These are phyloP conservation scores for Aphelocoma coerulescens DNA, from an alignment of 2,113 vertebrate genomes.

Conservation along the genomic window DNA sequence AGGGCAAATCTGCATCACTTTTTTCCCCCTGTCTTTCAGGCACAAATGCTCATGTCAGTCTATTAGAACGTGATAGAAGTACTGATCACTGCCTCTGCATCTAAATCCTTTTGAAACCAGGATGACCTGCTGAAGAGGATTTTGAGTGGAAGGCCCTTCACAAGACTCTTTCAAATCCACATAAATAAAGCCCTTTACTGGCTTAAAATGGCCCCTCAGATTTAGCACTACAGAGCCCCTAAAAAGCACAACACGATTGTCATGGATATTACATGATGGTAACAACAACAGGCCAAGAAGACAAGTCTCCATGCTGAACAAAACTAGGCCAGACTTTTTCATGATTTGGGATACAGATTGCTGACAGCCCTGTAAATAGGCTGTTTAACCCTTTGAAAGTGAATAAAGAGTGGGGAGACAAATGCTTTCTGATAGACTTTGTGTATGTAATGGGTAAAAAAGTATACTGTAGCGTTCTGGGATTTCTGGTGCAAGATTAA, in stretches of 20 bases:
- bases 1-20: constrained; percentile 78
- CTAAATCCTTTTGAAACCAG: constrained; percentile 91
- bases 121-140: constrained; percentile 92
- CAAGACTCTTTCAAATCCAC: constrained; percentile 97
- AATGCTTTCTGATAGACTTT: constrained; percentile 96
- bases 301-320: constrained; percentile 90
- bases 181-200: constrained; percentile 98
- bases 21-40: constrained; percentile 77
- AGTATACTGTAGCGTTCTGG: constrained; percentile 66
- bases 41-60: constrained; percentile 88
- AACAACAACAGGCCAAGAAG: constrained; percentile 92
- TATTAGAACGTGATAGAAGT: constrained; percentile 94
- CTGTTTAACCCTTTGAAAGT: constrained; percentile 99
- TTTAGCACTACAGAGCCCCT: constrained; percentile 89
- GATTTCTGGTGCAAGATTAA: not conserved
- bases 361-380: constrained; percentile 98
- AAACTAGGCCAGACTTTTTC: constrained; percentile 90
- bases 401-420: constrained; percentile 89
- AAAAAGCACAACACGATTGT: constrained; percentile 96
- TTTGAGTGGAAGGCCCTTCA: constrained; percentile 91
- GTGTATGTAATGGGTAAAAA: constrained; percentile 81
- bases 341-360: constrained; percentile 82
- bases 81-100: constrained; percentile 88
- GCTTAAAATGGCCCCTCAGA: constrained; percentile 97
- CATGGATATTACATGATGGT: constrained; percentile 98